Evolutionary conservation across 2,797 vertebrate genomes (phyloP).

Genomic region (Gambusia yucatana): DNA sequence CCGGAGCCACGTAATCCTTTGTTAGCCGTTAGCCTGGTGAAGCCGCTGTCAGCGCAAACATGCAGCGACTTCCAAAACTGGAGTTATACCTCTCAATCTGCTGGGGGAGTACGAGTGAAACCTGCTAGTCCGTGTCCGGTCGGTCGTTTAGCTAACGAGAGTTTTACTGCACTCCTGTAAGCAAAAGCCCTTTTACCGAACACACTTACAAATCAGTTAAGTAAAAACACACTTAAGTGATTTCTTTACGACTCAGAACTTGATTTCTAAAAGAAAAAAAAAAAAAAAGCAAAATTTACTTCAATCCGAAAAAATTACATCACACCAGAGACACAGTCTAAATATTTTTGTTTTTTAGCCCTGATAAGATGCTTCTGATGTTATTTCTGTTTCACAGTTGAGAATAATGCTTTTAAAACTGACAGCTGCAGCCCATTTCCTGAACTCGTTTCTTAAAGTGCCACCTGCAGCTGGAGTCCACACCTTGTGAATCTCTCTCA

Average conservation of each 20-base stretch:
- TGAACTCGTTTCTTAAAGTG: not conserved
- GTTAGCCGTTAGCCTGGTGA: slow-evolving; percentile 39
- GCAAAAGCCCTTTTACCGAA: not conserved
- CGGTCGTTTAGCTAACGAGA: not conserved
- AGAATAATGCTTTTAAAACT: not conserved
- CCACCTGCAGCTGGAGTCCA: not conserved
- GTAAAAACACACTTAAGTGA: not conserved
- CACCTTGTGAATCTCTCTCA: not conserved
- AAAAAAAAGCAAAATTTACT: not conserved
- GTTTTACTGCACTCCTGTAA: not conserved
- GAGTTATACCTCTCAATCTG: slow-evolving; percentile 1
- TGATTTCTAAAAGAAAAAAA: not conserved
- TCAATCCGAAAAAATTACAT: not conserved
- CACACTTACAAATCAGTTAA: slow-evolving; percentile 3
- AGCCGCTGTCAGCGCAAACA: slow-evolving; percentile 16
- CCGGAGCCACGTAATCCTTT: slow-evolving; percentile 42
- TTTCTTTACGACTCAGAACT: not conserved
- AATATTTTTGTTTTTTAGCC: not conserved
- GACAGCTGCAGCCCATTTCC: not conserved
- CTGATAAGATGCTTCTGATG: not conserved
- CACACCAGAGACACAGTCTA: not conserved
- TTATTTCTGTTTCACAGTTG: not conserved
- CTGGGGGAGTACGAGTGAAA: slow-evolving; percentile 9
- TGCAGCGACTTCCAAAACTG: not conserved
- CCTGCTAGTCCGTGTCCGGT: not conserved